phyloP scores from a whole-genome alignment of 2,888 invertebrate genomes.

The Pantelozetes paolii region DNA sequence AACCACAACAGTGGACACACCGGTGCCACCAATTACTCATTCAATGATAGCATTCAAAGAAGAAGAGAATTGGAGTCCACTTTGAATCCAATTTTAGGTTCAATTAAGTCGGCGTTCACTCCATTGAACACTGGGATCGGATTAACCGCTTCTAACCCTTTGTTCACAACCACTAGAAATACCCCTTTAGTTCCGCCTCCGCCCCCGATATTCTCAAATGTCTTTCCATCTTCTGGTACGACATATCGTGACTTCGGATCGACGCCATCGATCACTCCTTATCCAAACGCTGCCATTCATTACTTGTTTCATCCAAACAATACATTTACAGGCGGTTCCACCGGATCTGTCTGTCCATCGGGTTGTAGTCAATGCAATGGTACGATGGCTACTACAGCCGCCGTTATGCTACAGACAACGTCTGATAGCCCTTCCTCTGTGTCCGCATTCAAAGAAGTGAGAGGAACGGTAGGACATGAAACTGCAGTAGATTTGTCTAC shows the following conservation, averaged over 20 bases:
- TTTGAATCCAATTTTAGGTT: constrained; percentile 41
- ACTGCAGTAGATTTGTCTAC: constrained; percentile 39
- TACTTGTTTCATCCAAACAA: constrained; percentile 36
- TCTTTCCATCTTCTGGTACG: constrained; percentile 42
- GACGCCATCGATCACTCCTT: constrained; percentile 29
- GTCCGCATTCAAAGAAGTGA: constrained; percentile 22
- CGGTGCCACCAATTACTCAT: neutral
- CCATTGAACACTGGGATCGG: constrained; percentile 49
- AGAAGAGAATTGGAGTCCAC: constrained; percentile 2
- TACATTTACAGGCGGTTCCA: constrained; percentile 40
- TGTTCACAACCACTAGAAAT: constrained; percentile 51
- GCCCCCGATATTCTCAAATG: constrained; percentile 7
- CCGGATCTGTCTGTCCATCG: constrained; percentile 43
- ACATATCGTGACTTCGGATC: constrained; percentile 40
- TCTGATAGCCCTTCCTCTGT: neutral
- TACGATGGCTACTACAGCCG: constrained; percentile 4
- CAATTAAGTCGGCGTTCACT: constrained; percentile 53
- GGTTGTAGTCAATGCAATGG: constrained; percentile 46
- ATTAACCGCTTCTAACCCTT: constrained; percentile 48
- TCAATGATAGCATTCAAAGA: constrained; percentile 10
- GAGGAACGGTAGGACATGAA: neutral
- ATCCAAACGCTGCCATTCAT: constrained; percentile 31
- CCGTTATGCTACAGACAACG: constrained; percentile 5
- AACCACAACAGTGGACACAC: neutral
- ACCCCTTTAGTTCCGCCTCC: constrained; percentile 38